These are phyloP conservation scores for Amphipyra berbera DNA, from an alignment of 2,888 invertebrate genomes.

Conservation along the genomic window DNA sequence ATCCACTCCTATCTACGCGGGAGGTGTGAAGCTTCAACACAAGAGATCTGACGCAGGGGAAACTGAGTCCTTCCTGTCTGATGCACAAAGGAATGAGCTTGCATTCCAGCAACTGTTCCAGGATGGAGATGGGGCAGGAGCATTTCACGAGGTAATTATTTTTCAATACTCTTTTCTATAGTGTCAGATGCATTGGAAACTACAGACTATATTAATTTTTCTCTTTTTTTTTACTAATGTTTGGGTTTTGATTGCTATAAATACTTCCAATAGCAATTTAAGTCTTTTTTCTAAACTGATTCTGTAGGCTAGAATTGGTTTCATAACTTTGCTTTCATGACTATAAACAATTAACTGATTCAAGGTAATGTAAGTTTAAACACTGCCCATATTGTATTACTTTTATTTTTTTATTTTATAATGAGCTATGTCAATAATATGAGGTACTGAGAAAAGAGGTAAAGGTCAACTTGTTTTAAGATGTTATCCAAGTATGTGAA, in stretches of 20 bases:
- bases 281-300: neutral
- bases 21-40: conserved; percentile 81
- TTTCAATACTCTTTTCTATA: conserved; percentile 16
- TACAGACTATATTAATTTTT: neutral
- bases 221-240: conserved; percentile 21
- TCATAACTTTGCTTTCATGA: conserved; percentile 23
- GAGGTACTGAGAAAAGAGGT: neutral
- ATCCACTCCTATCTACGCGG: conserved; percentile 82
- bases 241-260: conserved; percentile 13
- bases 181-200: neutral
- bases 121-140: conserved; percentile 78
- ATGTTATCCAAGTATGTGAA: no score
- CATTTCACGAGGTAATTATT: conserved; percentile 76
- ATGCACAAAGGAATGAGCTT: conserved; percentile 84
- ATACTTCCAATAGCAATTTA: conserved; percentile 1
- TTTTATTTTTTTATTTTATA: conserved; percentile 2
- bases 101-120: conserved; percentile 83
- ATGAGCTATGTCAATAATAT: neutral
- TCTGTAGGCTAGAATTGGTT: neutral
- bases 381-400: conserved; percentile 5
- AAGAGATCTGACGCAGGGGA: conserved; percentile 79
- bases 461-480: no score
- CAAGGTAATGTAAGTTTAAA: conserved; percentile 15
- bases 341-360: conserved; percentile 18
- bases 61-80: conserved; percentile 81